A percentile compares a stretch with the other conserved stretches of the same genome.
These are phyloP conservation scores for Danionella cerebrum DNA, from an alignment of 2,113 vertebrate genomes.

Conservation along the genomic window DNA sequence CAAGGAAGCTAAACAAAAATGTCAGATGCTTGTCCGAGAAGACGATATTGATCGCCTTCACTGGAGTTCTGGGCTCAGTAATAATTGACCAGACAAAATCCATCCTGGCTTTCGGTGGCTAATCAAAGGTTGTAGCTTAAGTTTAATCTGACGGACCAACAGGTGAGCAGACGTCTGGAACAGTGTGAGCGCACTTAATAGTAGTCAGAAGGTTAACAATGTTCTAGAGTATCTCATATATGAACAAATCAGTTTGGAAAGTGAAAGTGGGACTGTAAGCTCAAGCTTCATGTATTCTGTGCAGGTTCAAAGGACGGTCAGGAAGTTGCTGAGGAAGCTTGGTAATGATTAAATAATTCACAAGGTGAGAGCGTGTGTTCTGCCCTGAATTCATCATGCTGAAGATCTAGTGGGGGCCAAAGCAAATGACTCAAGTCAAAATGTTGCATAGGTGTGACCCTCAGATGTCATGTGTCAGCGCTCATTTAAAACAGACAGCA, in stretches of 20 bases:
- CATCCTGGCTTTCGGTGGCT: background rate
- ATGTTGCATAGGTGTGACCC: too few species aligned
- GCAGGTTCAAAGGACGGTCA: conserved; percentile 19
- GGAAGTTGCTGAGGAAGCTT: conserved; percentile 20
- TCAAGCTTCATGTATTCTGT: conserved; percentile 13
- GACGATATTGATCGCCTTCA: conserved; percentile 6
- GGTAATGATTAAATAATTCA: conserved; percentile 34
- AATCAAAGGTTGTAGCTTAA: conserved; percentile 22
- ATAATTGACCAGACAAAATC: conserved; percentile 31
- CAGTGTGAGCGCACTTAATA: conserved; percentile 14
- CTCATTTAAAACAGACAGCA: too few species aligned
- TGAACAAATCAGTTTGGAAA: background rate
- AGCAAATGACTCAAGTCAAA: conserved; percentile 2
- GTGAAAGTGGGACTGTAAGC: background rate
- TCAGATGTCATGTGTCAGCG: too few species aligned
- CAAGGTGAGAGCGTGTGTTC: conserved; percentile 25
- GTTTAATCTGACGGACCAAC: conserved; percentile 16
- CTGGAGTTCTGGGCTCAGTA: conserved; percentile 8
- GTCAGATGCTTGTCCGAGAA: background rate
- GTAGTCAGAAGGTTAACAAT: background rate
- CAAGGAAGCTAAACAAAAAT: background rate
- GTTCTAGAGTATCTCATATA: too few species aligned
- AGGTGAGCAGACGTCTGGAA: conserved; percentile 18
- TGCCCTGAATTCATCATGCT: background rate
- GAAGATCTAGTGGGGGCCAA: conserved; percentile 11